Conservation (phyloP, 2,797 vertebrate species). For the Sebastes aleutianus region DNA sequence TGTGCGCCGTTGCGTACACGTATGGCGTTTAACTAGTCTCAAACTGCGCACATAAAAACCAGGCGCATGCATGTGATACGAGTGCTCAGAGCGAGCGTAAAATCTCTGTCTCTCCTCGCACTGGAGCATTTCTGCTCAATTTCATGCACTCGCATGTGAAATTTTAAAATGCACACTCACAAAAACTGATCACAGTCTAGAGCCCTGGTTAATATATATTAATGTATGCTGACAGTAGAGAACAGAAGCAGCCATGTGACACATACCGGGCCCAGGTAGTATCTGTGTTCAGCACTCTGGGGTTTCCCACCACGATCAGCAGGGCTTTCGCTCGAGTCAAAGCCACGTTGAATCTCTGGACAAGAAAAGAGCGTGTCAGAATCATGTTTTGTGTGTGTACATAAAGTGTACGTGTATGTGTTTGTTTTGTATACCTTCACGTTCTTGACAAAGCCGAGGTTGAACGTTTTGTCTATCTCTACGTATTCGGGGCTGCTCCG, state of each 20-base stretch:
- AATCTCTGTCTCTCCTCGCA: no score
- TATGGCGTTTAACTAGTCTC: no score
- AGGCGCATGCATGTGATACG: no score
- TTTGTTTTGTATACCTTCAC: constrained; percentile 84
- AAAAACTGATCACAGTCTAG: no score
- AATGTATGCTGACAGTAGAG: not conserved
- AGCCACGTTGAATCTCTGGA: constrained; percentile 94
- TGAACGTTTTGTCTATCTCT: constrained; percentile 83
- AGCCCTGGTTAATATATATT: not conserved
- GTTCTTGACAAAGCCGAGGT: constrained; percentile 92
- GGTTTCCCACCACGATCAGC: constrained; percentile 93
- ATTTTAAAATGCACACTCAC: no score
- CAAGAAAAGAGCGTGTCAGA: not conserved
- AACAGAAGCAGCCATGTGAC: not conserved
- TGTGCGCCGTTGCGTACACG: no score
- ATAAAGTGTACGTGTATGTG: fast-evolving
- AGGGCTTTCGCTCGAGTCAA: constrained; percentile 93
- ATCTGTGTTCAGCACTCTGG: constrained; percentile 84
- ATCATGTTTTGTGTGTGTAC: fast-evolving
- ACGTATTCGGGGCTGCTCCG: constrained; percentile 85
- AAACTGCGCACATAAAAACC: no score
- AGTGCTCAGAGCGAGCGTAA: no score
- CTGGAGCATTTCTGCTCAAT: no score
- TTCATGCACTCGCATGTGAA: no score
- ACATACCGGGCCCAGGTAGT: constrained; percentile 84